Base-by-base conservation (phyloP, 2,797 vertebrate genomes). In the Mormyrops attenuatus region DNA sequence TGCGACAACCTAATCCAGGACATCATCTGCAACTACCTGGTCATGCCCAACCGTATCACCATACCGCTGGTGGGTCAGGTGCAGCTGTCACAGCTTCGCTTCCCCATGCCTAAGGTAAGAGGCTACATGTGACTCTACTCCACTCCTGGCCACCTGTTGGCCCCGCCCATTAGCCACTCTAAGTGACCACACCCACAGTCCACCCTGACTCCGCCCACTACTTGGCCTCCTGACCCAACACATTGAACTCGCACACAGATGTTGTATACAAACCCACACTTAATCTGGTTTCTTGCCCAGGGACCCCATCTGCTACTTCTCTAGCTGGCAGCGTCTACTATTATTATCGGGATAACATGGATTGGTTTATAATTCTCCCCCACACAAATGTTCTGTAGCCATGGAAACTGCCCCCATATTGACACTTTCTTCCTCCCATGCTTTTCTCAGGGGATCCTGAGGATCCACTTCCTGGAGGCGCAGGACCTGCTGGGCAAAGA, bases 381-480 rank as follows among this genome's bases (percentile, higher is more conserved):
- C 69, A 38, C 69, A 41, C 69, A 20, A 20, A 77, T 41, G 69
- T 77, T 77, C 69, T 38, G 69, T 77, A 34, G 69, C 69, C 69
- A 77, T 41, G 69, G 69, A 41, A 30, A 52, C 85, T 52, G 49
- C 22, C 85, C 85, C 22, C 50, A 52, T 30, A 30, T 86, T 11
- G n/a, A 7, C 17, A 50, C 9, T 13, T 55, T 60, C 20, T 22
- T 20, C 80, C 41, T 49, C 7, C 44, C 44, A 50, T 47, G 20
- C 7, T 26, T 49, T 38, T 52, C 49, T 26, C 91, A 99, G 98
- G 97, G 95, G 82, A 92, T 99, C 90, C 91, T 99, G 86, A 96
- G 98, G 92, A 96, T 99, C 93, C 97, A 99, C 92, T 98, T 99
- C 87, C 92, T 97, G 34, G 98, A 99, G 95, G 98, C 97, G 89